A percentile compares a stretch with the other conserved stretches of the same genome.
These are phyloP conservation scores for Hypotaenidia philippensis DNA, from an alignment of 2,797 vertebrate species.

Conservation along the genomic window DNA sequence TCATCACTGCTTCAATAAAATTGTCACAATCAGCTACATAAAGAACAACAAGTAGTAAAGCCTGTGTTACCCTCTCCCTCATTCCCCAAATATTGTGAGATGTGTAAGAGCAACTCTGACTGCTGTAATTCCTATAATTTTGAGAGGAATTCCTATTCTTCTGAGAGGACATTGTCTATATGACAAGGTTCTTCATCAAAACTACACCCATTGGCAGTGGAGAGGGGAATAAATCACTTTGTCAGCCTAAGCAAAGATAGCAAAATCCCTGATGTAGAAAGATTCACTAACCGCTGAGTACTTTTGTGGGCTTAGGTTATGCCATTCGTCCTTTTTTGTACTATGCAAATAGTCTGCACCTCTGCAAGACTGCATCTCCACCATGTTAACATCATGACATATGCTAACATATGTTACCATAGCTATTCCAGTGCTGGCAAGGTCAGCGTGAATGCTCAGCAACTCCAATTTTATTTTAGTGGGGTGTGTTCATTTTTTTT, in stretches of 20 bases:
- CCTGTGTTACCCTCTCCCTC: not conserved
- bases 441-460: not conserved
- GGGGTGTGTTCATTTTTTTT: not conserved
- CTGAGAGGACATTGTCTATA: not conserved
- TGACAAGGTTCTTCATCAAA: not conserved
- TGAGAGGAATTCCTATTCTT: not conserved
- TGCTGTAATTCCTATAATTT: not conserved
- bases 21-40: not conserved
- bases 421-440: not conserved
- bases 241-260: not conserved
- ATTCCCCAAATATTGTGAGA: not conserved
- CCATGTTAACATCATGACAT: not conserved
- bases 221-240: not conserved
- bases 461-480: not conserved
- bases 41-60: not conserved
- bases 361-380: not conserved
- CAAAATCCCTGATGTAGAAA: not conserved
- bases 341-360: not conserved
- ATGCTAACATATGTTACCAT: rapidly evolving
- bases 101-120: not conserved
- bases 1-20: not conserved
- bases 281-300: not conserved
- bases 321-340: not conserved
- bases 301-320: not conserved
- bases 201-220: not conserved